phyloP scores from a whole-genome alignment of 2,888 invertebrate species.

The Lepeophtheirus nordmannii region DNA sequence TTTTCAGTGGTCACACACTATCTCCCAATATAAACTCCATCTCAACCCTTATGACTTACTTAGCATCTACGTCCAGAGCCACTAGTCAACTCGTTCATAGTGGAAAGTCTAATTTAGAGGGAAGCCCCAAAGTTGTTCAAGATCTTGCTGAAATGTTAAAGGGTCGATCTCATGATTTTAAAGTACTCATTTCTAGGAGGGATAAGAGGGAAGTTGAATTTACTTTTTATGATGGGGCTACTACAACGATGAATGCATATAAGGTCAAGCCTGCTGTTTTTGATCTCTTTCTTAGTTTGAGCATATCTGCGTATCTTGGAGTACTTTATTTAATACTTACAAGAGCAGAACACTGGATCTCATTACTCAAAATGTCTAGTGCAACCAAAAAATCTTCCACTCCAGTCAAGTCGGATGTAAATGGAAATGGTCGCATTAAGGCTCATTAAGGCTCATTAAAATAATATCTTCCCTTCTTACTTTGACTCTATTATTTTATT shows the following conservation, averaged over 20 bases:
- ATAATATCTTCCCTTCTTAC: no score
- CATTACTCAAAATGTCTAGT: not conserved
- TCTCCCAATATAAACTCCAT: not conserved
- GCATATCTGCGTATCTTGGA: constrained; percentile 67
- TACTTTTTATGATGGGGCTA: constrained; percentile 68
- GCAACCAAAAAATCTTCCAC: not conserved
- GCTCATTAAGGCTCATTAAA: not conserved
- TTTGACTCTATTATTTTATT: no score
- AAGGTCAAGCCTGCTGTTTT: constrained; percentile 94
- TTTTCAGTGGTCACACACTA: not conserved
- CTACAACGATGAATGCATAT: constrained; percentile 66
- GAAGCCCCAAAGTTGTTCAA: not conserved
- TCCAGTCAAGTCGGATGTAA: not conserved
- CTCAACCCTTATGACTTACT: not conserved
- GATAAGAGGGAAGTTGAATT: constrained; percentile 85
- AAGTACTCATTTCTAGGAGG: constrained; percentile 36
- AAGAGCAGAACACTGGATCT: not conserved
- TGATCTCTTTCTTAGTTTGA: constrained; percentile 78
- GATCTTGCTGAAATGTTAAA: not conserved
- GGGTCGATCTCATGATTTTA: not conserved
- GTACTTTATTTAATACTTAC: constrained; percentile 50
- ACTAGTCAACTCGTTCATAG: not conserved
- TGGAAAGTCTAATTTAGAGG: not conserved
- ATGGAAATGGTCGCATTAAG: not conserved
- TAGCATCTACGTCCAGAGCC: not conserved